Evolutionary conservation across 1,140 invertebrate species (phyloP).

Genomic region (Calycopis cecrops): DNA sequence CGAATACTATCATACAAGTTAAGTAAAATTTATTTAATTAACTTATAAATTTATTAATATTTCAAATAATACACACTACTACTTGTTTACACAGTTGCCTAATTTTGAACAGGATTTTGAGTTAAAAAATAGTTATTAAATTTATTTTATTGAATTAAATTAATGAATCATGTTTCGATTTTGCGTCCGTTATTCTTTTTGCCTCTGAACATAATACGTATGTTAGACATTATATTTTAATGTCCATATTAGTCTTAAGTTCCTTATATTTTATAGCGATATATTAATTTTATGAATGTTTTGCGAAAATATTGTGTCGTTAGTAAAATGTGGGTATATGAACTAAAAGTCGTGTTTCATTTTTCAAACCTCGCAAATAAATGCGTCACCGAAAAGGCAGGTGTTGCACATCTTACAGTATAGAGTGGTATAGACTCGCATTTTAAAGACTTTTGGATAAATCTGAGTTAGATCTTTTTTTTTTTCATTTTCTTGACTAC

Average conservation of each 20-base stretch:
- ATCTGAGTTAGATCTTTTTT: no score
- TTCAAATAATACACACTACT: background rate
- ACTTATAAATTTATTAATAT: background rate
- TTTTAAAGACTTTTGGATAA: no score
- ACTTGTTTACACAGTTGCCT: background rate
- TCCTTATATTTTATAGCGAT: background rate
- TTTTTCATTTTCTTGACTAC: no score
- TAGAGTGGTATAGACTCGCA: no score
- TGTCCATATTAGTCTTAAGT: background rate
- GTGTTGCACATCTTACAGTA: no score
- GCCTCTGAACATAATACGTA: background rate
- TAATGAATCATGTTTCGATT: no score
- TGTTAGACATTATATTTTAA: background rate
- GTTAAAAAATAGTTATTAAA: background rate
- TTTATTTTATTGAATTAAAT: background rate
- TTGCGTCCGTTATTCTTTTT: background rate
- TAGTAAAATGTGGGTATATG: conserved; percentile 64
- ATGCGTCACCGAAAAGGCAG: no score
- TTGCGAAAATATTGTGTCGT: conserved; percentile 23
- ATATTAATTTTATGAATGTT: conserved; percentile 13
- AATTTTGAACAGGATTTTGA: background rate
- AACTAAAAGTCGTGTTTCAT: conserved; percentile 41
- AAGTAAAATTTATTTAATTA: conserved; percentile 12
- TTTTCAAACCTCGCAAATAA: background rate
- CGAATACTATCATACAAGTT: conserved; percentile 18